Evolutionary conservation across 2,888 invertebrate genomes (phyloP).

Genomic region (Thalpophila matura): DNA sequence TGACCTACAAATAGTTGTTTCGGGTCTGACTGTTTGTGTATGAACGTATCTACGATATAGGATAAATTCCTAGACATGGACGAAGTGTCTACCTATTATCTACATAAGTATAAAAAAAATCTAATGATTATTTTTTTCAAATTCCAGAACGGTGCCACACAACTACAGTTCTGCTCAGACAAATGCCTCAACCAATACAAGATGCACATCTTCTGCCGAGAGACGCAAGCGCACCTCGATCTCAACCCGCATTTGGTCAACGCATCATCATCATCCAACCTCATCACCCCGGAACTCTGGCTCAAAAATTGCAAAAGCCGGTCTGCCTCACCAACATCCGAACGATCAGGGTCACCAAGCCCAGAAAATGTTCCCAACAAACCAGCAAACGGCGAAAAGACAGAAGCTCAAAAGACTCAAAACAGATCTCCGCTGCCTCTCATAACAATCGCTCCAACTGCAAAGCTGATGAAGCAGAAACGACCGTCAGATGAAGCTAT

Average conservation of each 20-base stretch:
- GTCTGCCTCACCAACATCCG: conserved; percentile 91
- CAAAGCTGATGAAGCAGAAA: conserved; percentile 91
- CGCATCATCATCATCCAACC: conserved; percentile 85
- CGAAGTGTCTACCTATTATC: too few species aligned
- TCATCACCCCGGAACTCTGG: conserved; percentile 98
- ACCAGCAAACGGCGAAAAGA: conserved; percentile 68
- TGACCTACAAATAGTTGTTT: too few species aligned
- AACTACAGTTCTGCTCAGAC: conserved; percentile 97
- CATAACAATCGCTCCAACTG: conserved; percentile 92
- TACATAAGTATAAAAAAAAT: too few species aligned
- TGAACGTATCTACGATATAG: too few species aligned
- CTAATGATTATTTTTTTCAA: conserved; percentile 17
- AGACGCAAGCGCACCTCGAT: conserved; percentile 97
- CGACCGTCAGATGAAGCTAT: conserved; percentile 78
- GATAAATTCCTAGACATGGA: too few species aligned
- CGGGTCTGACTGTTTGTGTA: too few species aligned
- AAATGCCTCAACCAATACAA: conserved; percentile 99
- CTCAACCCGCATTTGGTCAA: conserved; percentile 94
- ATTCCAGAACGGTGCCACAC: conserved; percentile 96
- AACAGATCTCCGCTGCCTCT: conserved; percentile 90
- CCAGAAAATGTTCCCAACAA: conserved; percentile 76
- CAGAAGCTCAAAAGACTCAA: conserved; percentile 71
- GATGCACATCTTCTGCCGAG: conserved; percentile 98
- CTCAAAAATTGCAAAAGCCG: conserved; percentile 94
- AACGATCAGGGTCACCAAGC: conserved; percentile 90